Evolutionary conservation across 2,113 vertebrate genomes (phyloP).

Genomic region (Toxostoma redivivum): DNA sequence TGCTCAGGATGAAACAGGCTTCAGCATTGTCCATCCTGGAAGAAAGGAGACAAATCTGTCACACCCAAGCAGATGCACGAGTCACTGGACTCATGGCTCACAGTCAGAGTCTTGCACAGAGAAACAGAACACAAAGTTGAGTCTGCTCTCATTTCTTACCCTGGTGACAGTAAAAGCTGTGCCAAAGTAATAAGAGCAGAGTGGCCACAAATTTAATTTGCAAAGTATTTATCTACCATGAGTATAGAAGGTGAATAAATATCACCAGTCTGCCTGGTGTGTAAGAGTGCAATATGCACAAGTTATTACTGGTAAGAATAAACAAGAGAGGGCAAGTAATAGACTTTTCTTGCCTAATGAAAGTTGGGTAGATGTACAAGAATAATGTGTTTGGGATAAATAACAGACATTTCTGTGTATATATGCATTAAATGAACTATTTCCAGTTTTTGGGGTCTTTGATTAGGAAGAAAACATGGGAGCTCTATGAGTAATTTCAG

Average conservation of each 20-base stretch:
- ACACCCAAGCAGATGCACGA: not conserved
- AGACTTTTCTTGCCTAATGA: not conserved
- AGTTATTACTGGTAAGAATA: not conserved
- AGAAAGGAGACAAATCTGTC: not conserved
- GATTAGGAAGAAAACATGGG: not conserved
- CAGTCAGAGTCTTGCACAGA: not conserved
- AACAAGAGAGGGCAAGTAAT: not conserved
- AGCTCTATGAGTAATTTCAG: not conserved
- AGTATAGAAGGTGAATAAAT: not conserved
- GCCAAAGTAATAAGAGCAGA: not conserved
- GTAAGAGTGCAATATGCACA: not conserved
- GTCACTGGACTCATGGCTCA: not conserved
- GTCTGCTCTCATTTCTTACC: not conserved
- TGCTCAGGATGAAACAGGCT: conserved; percentile 96
- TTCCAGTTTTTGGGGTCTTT: not conserved
- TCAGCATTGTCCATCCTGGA: conserved; percentile 95
- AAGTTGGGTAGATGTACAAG: not conserved
- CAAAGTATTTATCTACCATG: not conserved
- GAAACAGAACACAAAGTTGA: not conserved
- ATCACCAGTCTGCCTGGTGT: not conserved
- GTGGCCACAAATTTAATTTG: not conserved
- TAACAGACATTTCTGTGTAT: not conserved
- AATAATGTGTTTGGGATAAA: not conserved
- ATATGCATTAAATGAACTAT: not conserved
- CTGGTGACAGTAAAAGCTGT: not conserved